Evolutionary conservation across 2,888 invertebrate genomes (phyloP).

Genomic region (Dendrolimus pini): DNA sequence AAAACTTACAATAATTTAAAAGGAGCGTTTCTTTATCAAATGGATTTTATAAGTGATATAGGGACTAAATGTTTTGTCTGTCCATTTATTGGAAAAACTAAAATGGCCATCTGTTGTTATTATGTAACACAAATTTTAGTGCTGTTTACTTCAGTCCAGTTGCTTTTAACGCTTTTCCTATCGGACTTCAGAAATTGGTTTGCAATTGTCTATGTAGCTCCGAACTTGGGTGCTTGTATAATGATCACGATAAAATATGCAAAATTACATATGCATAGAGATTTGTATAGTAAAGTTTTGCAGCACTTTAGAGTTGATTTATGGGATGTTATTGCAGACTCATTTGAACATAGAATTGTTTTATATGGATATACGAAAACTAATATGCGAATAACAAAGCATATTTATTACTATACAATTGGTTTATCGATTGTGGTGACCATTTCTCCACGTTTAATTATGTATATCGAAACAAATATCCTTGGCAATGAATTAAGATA

Average conservation of each 20-base stretch:
- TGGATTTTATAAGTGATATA: conserved; percentile 34
- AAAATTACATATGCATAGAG: conserved; percentile 34
- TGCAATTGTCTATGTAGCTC: conserved; percentile 48
- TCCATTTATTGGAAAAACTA: conserved; percentile 41
- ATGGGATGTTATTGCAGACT: conserved; percentile 37
- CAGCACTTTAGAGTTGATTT: conserved; percentile 38
- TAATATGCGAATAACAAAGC: conserved; percentile 31
- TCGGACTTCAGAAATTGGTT: conserved; percentile 39
- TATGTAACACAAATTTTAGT: conserved; percentile 26
- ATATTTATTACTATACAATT: conserved; percentile 37
- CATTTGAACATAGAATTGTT: conserved; percentile 27
- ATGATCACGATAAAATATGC: conserved; percentile 45
- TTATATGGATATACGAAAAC: conserved; percentile 31
- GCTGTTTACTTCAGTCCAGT: conserved; percentile 34
- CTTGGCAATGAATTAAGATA: conserved; percentile 30
- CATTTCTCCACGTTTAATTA: conserved; percentile 49
- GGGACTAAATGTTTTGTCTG: conserved; percentile 41
- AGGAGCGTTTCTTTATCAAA: conserved; percentile 29
- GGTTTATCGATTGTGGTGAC: conserved; percentile 35
- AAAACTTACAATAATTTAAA: conserved; percentile 22
- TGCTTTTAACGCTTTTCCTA: conserved; percentile 34
- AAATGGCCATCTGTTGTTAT: conserved; percentile 24
- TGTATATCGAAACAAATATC: conserved; percentile 37
- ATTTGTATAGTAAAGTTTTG: conserved; percentile 36
- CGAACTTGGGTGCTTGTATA: conserved; percentile 50